phyloP scores from a whole-genome alignment of 2,113 vertebrate species.

The Pteruthius melanotis region DNA sequence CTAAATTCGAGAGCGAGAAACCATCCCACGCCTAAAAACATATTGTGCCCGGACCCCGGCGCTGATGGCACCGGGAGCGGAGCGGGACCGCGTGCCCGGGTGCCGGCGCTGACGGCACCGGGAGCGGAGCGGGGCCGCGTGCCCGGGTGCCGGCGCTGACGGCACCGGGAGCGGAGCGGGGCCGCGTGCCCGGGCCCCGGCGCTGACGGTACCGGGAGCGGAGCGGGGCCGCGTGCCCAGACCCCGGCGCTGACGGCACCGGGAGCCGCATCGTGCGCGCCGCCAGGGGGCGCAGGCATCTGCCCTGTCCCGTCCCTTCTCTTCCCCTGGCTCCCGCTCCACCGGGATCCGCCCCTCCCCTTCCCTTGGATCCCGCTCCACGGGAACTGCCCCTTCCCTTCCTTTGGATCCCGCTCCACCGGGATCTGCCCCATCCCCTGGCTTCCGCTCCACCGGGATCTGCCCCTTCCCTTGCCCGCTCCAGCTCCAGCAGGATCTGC shows the following conservation, averaged over 20 bases:
- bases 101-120: not conserved
- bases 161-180: too few relatives aligned
- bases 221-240: too few relatives aligned
- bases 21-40: constrained; percentile 26
- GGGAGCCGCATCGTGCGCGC: constrained; percentile 66
- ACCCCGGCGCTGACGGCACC: not conserved
- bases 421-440: too few relatives aligned
- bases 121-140: not conserved
- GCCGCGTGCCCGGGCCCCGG: too few relatives aligned
- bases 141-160: not conserved
- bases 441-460: too few relatives aligned
- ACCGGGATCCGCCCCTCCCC: not conserved
- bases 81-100: not conserved
- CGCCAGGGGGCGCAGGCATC: constrained; percentile 71
- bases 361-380: too few relatives aligned
- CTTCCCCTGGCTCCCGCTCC: not conserved
- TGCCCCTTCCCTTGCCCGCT: too few relatives aligned
- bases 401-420: fast-evolving
- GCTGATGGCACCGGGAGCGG: constrained; percentile 42
- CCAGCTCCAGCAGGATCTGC: not conserved
- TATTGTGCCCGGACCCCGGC: too few relatives aligned
- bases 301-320: not conserved
- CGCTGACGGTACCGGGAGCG: too few relatives aligned
- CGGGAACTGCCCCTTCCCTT: too few relatives aligned
- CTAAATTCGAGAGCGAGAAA: constrained; percentile 17